Evolutionary conservation across 2,888 invertebrate species (phyloP).

Genomic region (Myathropa florea): DNA sequence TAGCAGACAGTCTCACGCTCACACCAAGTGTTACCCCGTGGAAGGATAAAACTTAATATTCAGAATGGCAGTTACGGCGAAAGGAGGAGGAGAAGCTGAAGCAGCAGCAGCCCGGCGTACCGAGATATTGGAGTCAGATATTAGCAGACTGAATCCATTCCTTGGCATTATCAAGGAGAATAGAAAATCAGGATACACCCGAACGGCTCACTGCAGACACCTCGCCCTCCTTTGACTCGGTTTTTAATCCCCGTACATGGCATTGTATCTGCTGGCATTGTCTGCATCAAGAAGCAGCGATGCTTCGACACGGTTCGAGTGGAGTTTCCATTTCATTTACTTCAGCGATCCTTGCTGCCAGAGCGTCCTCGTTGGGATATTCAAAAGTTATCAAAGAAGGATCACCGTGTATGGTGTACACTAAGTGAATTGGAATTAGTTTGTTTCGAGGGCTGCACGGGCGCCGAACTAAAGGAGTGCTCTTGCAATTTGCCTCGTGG

Average conservation of each 20-base stretch:
- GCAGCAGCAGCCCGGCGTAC: conserved; percentile 18
- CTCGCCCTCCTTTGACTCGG: background rate
- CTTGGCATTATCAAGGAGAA: conserved; percentile 52
- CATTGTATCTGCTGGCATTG: conserved; percentile 16
- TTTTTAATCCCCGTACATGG: conserved; percentile 27
- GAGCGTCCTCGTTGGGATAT: conserved; percentile 11
- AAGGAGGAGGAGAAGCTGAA: background rate
- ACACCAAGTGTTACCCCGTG: background rate
- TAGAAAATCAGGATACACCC: conserved; percentile 43
- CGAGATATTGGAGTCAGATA: conserved; percentile 59
- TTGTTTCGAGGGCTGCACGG: conserved; percentile 21
- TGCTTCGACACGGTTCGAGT: background rate
- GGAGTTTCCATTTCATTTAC: conserved; percentile 55
- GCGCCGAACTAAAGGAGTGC: too few relatives aligned
- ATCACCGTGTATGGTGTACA: conserved; percentile 43
- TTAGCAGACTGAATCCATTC: conserved; percentile 56
- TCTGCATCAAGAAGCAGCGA: background rate
- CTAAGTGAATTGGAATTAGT: conserved; percentile 66
- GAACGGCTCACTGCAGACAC: background rate
- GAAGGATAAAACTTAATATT: conserved; percentile 67
- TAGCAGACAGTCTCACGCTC: conserved; percentile 23
- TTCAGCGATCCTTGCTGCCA: conserved; percentile 28
- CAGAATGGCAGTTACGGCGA: conserved; percentile 45
- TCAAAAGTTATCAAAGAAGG: conserved; percentile 59
- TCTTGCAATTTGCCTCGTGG: conserved; percentile 44